phyloP scores from a whole-genome alignment of 1,140 invertebrate genomes.

The Drosophila willistoni region DNA sequence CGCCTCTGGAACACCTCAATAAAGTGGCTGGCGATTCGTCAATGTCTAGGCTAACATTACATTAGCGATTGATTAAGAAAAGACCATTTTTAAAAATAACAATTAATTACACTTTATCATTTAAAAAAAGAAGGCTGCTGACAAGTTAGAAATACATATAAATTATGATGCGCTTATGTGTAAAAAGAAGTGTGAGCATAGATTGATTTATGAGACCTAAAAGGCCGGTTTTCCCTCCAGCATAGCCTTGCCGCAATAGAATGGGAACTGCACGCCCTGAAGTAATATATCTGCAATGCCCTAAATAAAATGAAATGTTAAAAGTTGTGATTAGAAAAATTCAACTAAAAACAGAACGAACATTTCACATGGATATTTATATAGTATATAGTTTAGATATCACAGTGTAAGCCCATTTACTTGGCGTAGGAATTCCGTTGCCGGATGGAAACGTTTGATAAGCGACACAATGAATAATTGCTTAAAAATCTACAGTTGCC shows the following conservation, averaged over 20 bases:
- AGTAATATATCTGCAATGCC: conserved; percentile 87
- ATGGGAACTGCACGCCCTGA: conserved; percentile 88
- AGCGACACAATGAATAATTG: conserved; percentile 53
- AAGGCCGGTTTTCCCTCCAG: conserved; percentile 84
- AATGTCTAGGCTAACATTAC: background rate
- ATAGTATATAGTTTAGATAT: conserved; percentile 29
- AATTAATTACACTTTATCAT: conserved; percentile 49
- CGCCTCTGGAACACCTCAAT: background rate
- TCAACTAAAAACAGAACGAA: background rate
- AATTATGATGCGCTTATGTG: conserved; percentile 58
- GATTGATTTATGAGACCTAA: conserved; percentile 32
- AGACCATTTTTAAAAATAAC: conserved; percentile 18
- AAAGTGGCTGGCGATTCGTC: background rate
- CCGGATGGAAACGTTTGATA: conserved; percentile 30
- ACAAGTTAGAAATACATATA: conserved; percentile 46
- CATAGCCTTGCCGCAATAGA: conserved; percentile 87
- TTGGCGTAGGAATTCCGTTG: conserved; percentile 35
- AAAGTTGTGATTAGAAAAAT: conserved; percentile 9
- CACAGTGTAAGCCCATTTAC: conserved; percentile 39
- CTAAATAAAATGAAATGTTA: conserved; percentile 83
- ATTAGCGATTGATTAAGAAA: conserved; percentile 21
- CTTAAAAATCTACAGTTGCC: conserved; percentile 31
- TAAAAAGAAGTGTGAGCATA: conserved; percentile 14
- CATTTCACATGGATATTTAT: background rate
- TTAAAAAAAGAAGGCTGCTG: conserved; percentile 27